A percentile compares a stretch with the other conserved stretches of the same genome.
Evolutionary conservation across 2,797 vertebrate species (phyloP).

Genomic region (Eulemur coronatus): DNA sequence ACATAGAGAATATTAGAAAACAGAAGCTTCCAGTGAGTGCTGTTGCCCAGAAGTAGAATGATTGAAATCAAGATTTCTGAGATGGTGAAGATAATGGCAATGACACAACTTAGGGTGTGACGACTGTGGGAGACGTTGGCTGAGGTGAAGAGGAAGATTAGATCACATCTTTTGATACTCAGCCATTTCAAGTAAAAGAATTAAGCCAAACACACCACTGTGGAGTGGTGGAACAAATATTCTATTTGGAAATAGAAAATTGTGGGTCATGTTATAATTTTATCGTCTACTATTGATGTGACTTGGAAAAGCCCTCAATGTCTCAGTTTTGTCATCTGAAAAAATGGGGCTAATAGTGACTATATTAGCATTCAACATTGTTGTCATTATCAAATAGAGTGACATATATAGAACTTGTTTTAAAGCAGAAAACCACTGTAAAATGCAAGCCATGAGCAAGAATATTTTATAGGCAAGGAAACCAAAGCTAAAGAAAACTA

Average conservation of each 20-base stretch:
- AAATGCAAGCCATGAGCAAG: background rate
- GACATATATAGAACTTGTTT: background rate
- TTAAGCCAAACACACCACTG: background rate
- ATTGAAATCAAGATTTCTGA: background rate
- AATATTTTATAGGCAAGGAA: conserved; percentile 21
- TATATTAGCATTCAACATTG: background rate
- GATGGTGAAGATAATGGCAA: background rate
- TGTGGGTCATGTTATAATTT: background rate
- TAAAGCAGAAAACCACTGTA: conserved; percentile 12
- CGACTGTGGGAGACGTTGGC: background rate
- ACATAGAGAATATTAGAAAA: background rate
- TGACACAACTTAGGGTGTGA: background rate
- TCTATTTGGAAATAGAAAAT: background rate
- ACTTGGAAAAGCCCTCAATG: background rate
- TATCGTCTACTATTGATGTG: background rate
- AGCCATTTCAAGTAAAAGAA: background rate
- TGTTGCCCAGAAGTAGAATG: background rate
- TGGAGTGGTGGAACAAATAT: background rate
- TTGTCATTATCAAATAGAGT: background rate
- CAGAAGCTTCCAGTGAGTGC: background rate
- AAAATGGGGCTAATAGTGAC: background rate
- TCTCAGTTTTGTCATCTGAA: background rate
- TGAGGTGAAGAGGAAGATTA: background rate
- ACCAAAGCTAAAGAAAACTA: background rate
- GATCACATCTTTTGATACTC: background rate